Base-by-base conservation (phyloP, 2,113 vertebrate species). In the Prunella himalayana region DNA sequence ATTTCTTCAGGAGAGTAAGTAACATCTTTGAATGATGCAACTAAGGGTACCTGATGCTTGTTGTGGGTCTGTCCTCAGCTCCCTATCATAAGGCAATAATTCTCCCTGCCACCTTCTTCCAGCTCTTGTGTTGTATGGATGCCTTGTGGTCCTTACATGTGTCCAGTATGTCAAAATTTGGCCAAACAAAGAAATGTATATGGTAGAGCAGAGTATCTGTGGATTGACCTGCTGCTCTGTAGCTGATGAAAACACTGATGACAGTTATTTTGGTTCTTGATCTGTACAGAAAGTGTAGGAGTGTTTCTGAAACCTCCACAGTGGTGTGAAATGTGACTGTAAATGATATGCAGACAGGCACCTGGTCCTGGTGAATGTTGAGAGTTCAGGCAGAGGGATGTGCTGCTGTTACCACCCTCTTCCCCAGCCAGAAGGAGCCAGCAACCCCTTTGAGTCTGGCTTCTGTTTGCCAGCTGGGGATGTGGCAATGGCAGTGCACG, bases 401-500 rank as follows among this genome's bases (percentile, higher is more conserved):
- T 1, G 2, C 51, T 79, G 86, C 68, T 8, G 0, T 50, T 39
- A 70, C 25, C 54, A 15, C 15, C 7, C 33, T 79, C 64, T 72
- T 49, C 27, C 53, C 23, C 59, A 51, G 68, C 53, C 53, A 42
- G 35, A 80, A 59, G 14, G 59, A 56, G 21, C 39, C 33, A 56
- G 59, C 49, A 91, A 61, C 12, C 9, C 59, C 37, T 51, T 60
- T 19, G 44, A 77, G 24, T 50, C 63, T 35, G 33, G 21, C 28
- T 70, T 44, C 35, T 83, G 41, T 70, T 69, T 86, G 68, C 72
- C 53, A 17, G 53, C 49, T 81, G 33, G 64, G n/a, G 77, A 44
- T 0, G 3, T 0, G 1, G 44, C 2, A 11, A 25, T 31, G 59
- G 75, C 76, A 88, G 60, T 0, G 0, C 30, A 3, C 1, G 30